Conservation (phyloP, 2,113 vertebrate species). For the Pachypanchax playfairii region DNA sequence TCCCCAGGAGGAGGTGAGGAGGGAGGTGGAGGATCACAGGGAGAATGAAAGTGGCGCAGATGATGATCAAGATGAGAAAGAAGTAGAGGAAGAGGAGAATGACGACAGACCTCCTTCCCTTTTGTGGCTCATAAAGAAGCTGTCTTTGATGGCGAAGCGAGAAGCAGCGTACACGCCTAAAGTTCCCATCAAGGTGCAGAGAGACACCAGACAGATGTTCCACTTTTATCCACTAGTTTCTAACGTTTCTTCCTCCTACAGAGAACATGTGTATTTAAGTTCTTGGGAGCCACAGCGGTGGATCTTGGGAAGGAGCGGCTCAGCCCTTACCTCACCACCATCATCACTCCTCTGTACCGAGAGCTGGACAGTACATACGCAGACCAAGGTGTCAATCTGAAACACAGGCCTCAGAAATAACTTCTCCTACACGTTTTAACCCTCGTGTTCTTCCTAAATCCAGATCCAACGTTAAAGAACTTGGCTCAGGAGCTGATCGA, state of each 20-base stretch:
- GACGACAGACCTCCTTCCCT: slow-evolving; percentile 81
- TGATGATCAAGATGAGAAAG: slow-evolving; percentile 9
- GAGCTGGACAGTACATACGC: slow-evolving; percentile 96
- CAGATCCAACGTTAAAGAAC: slow-evolving; percentile 93
- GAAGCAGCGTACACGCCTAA: slow-evolving; percentile 91
- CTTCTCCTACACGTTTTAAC: neutral
- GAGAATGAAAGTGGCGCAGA: slow-evolving; percentile 27
- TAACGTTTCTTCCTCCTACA: slow-evolving; percentile 66
- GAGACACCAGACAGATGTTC: no score
- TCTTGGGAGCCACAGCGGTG: slow-evolving; percentile 90
- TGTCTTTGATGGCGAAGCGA: slow-evolving; percentile 86
- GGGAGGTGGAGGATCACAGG: slow-evolving; percentile 27
- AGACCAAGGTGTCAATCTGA: slow-evolving; percentile 84
- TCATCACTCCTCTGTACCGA: slow-evolving; percentile 89
- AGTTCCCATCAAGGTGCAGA: slow-evolving; percentile 88
- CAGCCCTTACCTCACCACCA: slow-evolving; percentile 85
- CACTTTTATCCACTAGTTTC: neutral
- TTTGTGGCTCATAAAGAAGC: slow-evolving; percentile 90
- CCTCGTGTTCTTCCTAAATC: neutral
- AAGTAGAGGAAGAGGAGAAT: slow-evolving; percentile 47
- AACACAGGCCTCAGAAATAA: neutral
- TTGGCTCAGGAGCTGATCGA: slow-evolving; percentile 95
- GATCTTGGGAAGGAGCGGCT: slow-evolving; percentile 89
- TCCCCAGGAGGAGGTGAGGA: slow-evolving; percentile 19
- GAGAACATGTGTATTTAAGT: slow-evolving; percentile 96